Evolutionary conservation across 1,140 invertebrate species (phyloP).

Genomic region (Pseudomyrmex concolor): DNA sequence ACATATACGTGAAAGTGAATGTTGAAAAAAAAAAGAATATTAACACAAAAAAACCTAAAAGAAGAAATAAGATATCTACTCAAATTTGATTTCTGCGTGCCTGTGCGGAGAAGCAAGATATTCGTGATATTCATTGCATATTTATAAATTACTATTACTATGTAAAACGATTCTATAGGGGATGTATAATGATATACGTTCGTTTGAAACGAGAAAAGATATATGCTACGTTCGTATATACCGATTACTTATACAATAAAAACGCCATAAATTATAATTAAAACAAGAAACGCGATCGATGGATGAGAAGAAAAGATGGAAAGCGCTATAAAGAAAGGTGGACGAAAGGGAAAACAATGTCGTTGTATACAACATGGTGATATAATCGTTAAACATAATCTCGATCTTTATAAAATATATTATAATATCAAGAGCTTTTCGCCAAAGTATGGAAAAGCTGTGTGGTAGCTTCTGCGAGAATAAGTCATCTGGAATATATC

Average conservation of each 20-base stretch:
- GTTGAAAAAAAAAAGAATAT: neutral
- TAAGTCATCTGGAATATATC: conserved; percentile 14
- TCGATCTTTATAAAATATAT: conserved; percentile 69
- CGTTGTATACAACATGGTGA: conserved; percentile 27
- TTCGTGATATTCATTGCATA: conserved; percentile 48
- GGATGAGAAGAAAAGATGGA: neutral
- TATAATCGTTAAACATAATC: neutral
- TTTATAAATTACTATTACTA: conserved; percentile 71
- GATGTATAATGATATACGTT: conserved; percentile 64
- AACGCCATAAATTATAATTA: conserved; percentile 25
- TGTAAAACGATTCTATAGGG: conserved; percentile 62
- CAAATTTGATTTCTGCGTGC: conserved; percentile 46
- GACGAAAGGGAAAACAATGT: conserved; percentile 25
- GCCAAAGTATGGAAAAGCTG: conserved; percentile 51
- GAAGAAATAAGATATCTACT: conserved; percentile 7
- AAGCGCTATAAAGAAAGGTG: conserved; percentile 13
- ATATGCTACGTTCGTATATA: conserved; percentile 24
- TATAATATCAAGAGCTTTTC: conserved; percentile 70
- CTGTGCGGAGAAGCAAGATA: conserved; percentile 34
- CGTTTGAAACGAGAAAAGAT: conserved; percentile 50
- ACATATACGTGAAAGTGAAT: neutral
- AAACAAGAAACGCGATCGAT: conserved; percentile 1
- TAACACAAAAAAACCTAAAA: neutral
- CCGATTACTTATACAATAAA: neutral
- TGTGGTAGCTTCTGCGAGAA: conserved; percentile 58